Percentiles rank a stretch among this genome's conserved stretches.
phyloP scores from a whole-genome alignment of 2,113 vertebrate species.

The Sinocyclocheilus grahami region DNA sequence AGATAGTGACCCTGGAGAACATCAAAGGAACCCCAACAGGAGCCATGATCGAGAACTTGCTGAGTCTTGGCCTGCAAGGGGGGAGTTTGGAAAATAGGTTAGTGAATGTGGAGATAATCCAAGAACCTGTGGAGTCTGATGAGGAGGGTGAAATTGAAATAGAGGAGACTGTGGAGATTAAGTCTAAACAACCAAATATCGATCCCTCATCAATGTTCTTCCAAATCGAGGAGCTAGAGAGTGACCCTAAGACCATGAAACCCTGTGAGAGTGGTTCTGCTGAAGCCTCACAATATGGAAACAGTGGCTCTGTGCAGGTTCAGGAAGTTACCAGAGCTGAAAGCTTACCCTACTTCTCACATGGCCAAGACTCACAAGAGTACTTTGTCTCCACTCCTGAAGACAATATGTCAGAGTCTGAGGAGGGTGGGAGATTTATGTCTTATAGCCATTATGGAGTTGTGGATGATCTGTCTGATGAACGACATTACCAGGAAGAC shows the following conservation, averaged over 20 bases:
- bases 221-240: slow-evolving; percentile 87
- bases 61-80: slow-evolving; percentile 76
- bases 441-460: slow-evolving; percentile 83
- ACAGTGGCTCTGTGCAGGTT: slow-evolving; percentile 63
- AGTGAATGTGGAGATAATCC: slow-evolving; percentile 88
- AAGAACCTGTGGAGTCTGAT: slow-evolving; percentile 81
- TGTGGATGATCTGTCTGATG: slow-evolving; percentile 77
- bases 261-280: slow-evolving; percentile 55
- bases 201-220: slow-evolving; percentile 79
- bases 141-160: slow-evolving; percentile 69
- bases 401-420: slow-evolving; percentile 76
- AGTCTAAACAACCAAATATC: slow-evolving; percentile 54
- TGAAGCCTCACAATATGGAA: not conserved
- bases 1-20: slow-evolving; percentile 77
- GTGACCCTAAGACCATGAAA: slow-evolving; percentile 63
- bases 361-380: slow-evolving; percentile 77
- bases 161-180: slow-evolving; percentile 55
- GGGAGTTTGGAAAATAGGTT: slow-evolving; percentile 74
- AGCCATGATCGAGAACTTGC: slow-evolving; percentile 80
- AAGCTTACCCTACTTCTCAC: slow-evolving; percentile 67
- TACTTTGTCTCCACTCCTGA: slow-evolving; percentile 94
- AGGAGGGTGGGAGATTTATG: slow-evolving; percentile 76
- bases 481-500: slow-evolving; percentile 76
- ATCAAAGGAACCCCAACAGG: slow-evolving; percentile 76
- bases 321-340: slow-evolving; percentile 66